phyloP scores from a whole-genome alignment of 1,140 invertebrate species.

The Drosophila parvula region DNA sequence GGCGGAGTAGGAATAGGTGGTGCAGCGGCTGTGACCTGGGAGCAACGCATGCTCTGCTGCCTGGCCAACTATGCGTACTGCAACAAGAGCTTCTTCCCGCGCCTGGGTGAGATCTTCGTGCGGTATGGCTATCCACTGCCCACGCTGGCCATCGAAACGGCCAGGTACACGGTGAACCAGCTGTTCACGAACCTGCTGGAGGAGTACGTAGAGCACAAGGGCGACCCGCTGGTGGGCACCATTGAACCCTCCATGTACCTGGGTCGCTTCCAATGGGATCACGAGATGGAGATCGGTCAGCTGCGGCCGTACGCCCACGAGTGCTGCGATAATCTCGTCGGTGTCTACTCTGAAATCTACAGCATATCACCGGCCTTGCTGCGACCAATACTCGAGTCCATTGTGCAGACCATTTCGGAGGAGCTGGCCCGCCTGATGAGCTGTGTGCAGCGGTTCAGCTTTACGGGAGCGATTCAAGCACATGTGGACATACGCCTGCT shows the following conservation, averaged over 20 bases:
- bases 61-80: conserved; percentile 96
- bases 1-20: conserved; percentile 6
- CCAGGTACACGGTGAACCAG: conserved; percentile 86
- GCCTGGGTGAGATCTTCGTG: conserved; percentile 87
- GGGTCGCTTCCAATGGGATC: conserved; percentile 94
- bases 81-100: conserved; percentile 89
- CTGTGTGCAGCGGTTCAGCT: conserved; percentile 86
- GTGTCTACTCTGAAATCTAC: conserved; percentile 95
- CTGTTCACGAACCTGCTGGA: conserved; percentile 90
- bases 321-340: conserved; percentile 95
- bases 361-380: conserved; percentile 91
- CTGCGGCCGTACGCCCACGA: conserved; percentile 96
- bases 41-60: conserved; percentile 92
- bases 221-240: conserved; percentile 95
- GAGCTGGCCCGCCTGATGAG: conserved; percentile 94
- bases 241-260: conserved; percentile 98
- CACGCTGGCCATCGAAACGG: conserved; percentile 86
- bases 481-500: conserved; percentile 79
- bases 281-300: conserved; percentile 88
- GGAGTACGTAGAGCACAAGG: conserved; percentile 95
- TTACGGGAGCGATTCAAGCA: conserved; percentile 79
- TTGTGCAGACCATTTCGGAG: conserved; percentile 95
- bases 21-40: conserved; percentile 87
- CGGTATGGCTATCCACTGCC: conserved; percentile 90
- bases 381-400: conserved; percentile 90